phyloP scores from a whole-genome alignment of 1,140 invertebrate genomes.

The Grapholita molesta region DNA sequence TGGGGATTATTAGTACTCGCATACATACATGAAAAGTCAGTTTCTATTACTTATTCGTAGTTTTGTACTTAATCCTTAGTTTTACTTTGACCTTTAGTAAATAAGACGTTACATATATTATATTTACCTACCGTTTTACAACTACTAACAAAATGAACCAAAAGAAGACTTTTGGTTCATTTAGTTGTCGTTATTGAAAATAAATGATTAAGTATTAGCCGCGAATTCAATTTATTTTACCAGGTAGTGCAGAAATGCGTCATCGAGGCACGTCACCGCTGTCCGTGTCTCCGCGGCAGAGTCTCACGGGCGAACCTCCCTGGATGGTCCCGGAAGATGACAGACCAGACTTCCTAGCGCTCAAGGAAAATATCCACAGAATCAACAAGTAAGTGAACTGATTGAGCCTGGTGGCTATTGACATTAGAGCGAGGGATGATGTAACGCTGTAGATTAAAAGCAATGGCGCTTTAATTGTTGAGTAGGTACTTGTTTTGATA shows the following conservation, averaged over 20 bases:
- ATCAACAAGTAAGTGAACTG: constrained; percentile 88
- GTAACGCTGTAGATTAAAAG: not conserved
- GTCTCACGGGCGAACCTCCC: constrained; percentile 67
- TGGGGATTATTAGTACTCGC: too few relatives aligned
- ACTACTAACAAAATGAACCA: too few relatives aligned
- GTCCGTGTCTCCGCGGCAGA: constrained; percentile 71
- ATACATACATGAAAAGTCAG: too few relatives aligned
- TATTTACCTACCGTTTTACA: too few relatives aligned
- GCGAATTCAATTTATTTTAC: constrained; percentile 1
- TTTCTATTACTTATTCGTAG: too few relatives aligned
- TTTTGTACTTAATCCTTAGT: too few relatives aligned
- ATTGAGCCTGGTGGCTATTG: not conserved
- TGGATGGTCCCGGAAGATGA: constrained; percentile 80
- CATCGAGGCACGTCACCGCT: constrained; percentile 73
- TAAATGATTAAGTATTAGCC: not conserved
- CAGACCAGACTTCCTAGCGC: constrained; percentile 91
- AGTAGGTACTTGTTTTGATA: too few relatives aligned
- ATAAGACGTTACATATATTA: too few relatives aligned
- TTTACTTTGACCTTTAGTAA: too few relatives aligned
- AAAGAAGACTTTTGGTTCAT: too few relatives aligned
- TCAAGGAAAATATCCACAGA: constrained; percentile 91
- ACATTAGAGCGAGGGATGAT: not conserved
- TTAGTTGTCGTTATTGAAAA: not conserved
- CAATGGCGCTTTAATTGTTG: too few relatives aligned
- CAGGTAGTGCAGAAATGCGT: constrained; percentile 68